Evolutionary conservation across 1,140 invertebrate species (phyloP).

Genomic region (Calosoma granatense): DNA sequence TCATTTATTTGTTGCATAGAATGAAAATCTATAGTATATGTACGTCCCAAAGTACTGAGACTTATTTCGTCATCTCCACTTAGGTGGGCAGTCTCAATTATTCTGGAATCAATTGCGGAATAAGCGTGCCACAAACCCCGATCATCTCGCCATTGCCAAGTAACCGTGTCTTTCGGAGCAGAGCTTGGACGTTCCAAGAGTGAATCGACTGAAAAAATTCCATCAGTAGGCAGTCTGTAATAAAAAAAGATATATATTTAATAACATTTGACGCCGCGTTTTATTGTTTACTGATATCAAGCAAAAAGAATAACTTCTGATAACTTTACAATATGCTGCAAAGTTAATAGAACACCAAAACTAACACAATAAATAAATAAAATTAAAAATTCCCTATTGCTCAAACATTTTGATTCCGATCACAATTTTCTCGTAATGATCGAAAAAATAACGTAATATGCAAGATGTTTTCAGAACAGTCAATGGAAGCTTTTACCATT

Average conservation of each 20-base stretch:
- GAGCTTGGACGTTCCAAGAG: slow-evolving; percentile 66
- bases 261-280: background rate
- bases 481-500: too few species aligned
- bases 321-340: too few species aligned
- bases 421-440: too few species aligned
- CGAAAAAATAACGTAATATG: too few species aligned
- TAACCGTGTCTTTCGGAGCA: slow-evolving; percentile 63
- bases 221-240: slow-evolving; percentile 70
- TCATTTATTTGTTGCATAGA: slow-evolving; percentile 98
- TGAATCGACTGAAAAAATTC: slow-evolving; percentile 86
- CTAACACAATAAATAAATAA: too few species aligned
- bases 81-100: slow-evolving; percentile 79
- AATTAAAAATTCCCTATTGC: too few species aligned
- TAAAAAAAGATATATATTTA: slow-evolving; percentile 19
- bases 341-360: too few species aligned
- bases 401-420: too few species aligned
- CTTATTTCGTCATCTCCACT: slow-evolving; percentile 92
- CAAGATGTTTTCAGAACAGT: too few species aligned
- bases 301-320: too few species aligned
- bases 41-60: slow-evolving; percentile 79
- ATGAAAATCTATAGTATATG: slow-evolving; percentile 92
- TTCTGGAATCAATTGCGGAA: slow-evolving; percentile 51
- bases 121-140: slow-evolving; percentile 66
- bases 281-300: background rate
- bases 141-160: slow-evolving; percentile 96